Evolutionary conservation across 1,140 invertebrate species (phyloP).

Genomic region (Eurosta solidaginis): DNA sequence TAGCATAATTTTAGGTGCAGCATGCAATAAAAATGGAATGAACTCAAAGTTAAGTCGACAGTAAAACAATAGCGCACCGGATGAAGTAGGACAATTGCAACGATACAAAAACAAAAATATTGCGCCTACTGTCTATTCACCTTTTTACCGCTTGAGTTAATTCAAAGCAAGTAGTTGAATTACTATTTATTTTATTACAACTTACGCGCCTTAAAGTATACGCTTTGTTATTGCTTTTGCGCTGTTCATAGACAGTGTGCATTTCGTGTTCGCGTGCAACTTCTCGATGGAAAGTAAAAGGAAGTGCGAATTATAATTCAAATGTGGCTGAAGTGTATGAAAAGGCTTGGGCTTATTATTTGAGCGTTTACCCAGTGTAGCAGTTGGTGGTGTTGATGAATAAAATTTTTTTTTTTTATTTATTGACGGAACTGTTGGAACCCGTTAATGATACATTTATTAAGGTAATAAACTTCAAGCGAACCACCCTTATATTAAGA

Average conservation of each 20-base stretch:
- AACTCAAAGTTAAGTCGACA: not conserved
- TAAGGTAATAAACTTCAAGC: too few species aligned
- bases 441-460: too few species aligned
- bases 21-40: too few species aligned
- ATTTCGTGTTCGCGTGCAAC: not conserved
- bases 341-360: not conserved
- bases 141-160: not conserved
- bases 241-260: not conserved
- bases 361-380: too few species aligned
- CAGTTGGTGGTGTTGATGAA: too few species aligned
- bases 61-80: not conserved
- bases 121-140: not conserved
- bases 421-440: too few species aligned
- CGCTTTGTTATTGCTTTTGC: not conserved
- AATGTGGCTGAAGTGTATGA: not conserved
- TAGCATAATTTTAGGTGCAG: not conserved
- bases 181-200: not conserved
- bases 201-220: not conserved
- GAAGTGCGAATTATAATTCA: not conserved
- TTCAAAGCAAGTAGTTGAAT: not conserved
- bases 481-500: too few species aligned
- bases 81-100: not conserved
- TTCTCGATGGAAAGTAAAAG: not conserved
- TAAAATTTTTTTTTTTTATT: too few species aligned
- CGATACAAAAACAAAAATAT: not conserved